A percentile compares a stretch with the other conserved stretches of the same genome.
Evolutionary conservation across 23 tunicate genomes (phyloP).

Genomic region (Trididemnum miniatum): DNA sequence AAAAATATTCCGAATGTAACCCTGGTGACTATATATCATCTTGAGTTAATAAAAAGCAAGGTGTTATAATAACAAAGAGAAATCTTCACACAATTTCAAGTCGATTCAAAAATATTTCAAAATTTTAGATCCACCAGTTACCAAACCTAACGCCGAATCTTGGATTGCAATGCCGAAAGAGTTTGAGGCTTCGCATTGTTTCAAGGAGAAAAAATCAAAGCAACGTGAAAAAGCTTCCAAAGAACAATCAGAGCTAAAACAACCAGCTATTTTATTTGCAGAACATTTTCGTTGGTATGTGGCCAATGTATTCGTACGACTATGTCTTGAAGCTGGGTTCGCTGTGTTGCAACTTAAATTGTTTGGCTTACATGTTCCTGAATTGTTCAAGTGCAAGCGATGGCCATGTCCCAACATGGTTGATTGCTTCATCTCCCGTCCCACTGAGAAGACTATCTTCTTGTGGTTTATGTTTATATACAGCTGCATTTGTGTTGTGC

Average conservation of each 20-base stretch:
- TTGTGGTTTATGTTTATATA: slow-evolving; percentile 76
- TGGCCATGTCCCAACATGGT: slow-evolving; percentile 85
- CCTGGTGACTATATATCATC: no score
- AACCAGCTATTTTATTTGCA: slow-evolving; percentile 33
- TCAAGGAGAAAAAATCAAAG: not conserved
- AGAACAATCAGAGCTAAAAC: not conserved
- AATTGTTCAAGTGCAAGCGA: slow-evolving; percentile 45
- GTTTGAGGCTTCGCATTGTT: not conserved
- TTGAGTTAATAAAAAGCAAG: no score
- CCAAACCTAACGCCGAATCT: not conserved
- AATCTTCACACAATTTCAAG: no score
- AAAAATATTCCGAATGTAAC: no score
- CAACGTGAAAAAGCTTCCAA: not conserved
- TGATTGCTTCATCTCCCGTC: slow-evolving; percentile 80
- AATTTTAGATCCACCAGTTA: no score
- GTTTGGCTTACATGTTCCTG: slow-evolving; percentile 69
- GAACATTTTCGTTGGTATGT: slow-evolving; percentile 84
- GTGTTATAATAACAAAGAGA: no score
- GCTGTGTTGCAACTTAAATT: slow-evolving; percentile 39
- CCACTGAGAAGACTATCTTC: slow-evolving; percentile 63
- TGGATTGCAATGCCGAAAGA: not conserved
- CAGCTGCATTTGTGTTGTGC: slow-evolving; percentile 83
- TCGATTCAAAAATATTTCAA: no score
- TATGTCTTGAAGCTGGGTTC: slow-evolving; percentile 78
- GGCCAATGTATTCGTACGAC: slow-evolving; percentile 69